Conservation (phyloP, 1,140 invertebrate species). For the Ips typographus region DNA sequence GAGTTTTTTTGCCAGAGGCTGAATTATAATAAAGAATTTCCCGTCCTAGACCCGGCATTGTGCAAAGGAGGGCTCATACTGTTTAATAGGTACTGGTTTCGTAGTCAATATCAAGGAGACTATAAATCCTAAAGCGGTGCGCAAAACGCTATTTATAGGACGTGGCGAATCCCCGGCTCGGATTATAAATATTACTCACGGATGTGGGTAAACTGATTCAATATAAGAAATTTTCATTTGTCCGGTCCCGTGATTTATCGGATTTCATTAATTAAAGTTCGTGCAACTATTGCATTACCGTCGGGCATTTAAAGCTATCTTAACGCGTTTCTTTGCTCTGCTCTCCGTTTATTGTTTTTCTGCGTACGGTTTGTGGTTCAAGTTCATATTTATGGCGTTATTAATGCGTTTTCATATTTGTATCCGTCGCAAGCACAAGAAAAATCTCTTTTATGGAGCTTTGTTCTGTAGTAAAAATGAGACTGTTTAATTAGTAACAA, state of each 20-base stretch:
- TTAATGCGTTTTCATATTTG: too few relatives aligned
- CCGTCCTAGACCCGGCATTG: conserved; percentile 20
- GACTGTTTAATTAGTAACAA: too few relatives aligned
- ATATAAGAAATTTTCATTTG: conserved; percentile 33
- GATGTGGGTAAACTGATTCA: conserved; percentile 34
- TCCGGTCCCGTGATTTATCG: conserved; percentile 33
- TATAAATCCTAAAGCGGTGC: conserved; percentile 27
- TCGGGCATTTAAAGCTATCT: conserved; percentile 11
- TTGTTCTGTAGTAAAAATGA: too few relatives aligned
- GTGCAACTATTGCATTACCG: conserved; percentile 30
- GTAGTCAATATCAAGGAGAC: conserved; percentile 38
- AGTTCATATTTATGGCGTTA: too few relatives aligned
- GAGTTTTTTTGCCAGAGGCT: too few relatives aligned
- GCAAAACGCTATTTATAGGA: conserved; percentile 26
- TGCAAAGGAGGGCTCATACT: conserved; percentile 25
- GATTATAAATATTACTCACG: conserved; percentile 32
- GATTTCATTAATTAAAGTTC: conserved; percentile 37
- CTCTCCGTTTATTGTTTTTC: too few relatives aligned
- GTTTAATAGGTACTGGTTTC: conserved; percentile 35
- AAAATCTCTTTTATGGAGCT: too few relatives aligned
- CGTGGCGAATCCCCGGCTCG: conserved; percentile 22
- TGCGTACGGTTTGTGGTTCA: too few relatives aligned
- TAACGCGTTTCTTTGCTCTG: conserved; percentile 17
- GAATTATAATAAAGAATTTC: too few relatives aligned
- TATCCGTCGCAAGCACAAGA: too few relatives aligned